Conservation (phyloP, 2,113 vertebrate species). For the Labrus mixtus region DNA sequence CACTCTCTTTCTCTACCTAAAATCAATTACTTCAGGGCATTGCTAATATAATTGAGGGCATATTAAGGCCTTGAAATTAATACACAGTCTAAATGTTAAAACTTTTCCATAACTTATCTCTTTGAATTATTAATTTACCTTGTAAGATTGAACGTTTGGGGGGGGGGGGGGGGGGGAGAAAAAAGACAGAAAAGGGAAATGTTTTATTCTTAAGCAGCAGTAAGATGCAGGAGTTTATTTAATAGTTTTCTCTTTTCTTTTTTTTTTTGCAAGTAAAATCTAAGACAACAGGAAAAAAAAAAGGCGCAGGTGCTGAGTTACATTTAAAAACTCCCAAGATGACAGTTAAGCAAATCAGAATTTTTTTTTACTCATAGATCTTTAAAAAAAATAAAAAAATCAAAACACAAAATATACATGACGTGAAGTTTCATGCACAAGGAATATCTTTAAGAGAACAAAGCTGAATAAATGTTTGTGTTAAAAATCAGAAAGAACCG, state of each 20-base stretch:
- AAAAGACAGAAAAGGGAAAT: constrained; percentile 17
- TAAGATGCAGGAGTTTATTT: constrained; percentile 49
- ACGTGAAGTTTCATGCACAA: constrained; percentile 42
- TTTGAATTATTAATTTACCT: constrained; percentile 50
- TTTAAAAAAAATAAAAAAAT: no score
- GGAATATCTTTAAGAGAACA: constrained; percentile 24
- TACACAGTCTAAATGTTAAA: constrained; percentile 58
- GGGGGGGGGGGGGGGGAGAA: constrained; percentile 9
- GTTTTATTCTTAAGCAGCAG: constrained; percentile 30
- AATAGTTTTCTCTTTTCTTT: not conserved
- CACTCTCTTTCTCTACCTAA: constrained; percentile 57
- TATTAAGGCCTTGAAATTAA: constrained; percentile 69
- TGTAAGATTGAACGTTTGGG: constrained; percentile 40
- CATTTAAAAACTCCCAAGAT: constrained; percentile 22
- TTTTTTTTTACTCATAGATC: not conserved
- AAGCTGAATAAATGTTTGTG: constrained; percentile 23
- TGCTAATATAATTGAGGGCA: constrained; percentile 73
- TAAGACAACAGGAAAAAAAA: constrained; percentile 45
- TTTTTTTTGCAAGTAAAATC: constrained; percentile 18
- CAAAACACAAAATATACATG: constrained; percentile 33
- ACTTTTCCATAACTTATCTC: constrained; percentile 51
- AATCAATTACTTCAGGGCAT: constrained; percentile 72
- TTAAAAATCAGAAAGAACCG: constrained; percentile 14
- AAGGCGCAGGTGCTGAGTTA: not conserved
- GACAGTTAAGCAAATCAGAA: not conserved